These are phyloP conservation scores for Tricholaema leucomelas DNA, from an alignment of 2,113 vertebrate genomes.

Conservation along the genomic window DNA sequence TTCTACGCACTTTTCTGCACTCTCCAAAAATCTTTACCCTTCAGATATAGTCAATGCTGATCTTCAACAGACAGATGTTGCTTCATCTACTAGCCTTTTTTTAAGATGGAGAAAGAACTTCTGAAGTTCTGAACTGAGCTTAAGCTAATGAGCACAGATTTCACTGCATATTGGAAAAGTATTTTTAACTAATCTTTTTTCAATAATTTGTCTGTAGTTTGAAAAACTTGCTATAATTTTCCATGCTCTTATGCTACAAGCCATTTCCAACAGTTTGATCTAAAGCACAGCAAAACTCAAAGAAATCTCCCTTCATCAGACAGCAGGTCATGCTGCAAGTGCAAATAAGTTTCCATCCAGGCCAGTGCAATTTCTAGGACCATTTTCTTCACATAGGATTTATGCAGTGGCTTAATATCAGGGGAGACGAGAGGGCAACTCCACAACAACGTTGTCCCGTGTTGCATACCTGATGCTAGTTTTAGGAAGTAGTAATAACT, in stretches of 20 bases:
- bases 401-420: not conserved
- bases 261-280: not conserved
- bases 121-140: not conserved
- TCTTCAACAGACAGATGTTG: not conserved
- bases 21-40: not conserved
- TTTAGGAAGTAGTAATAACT: not conserved
- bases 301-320: not conserved
- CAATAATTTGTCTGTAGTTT: not conserved
- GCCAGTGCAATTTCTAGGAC: not conserved
- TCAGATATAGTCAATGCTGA: not conserved
- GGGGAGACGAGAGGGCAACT: not conserved
- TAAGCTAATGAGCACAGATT: not conserved
- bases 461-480: too few relatives aligned
- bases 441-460: not conserved
- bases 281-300: not conserved
- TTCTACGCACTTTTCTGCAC: fast-evolving
- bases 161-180: not conserved
- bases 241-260: not conserved
- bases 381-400: not conserved
- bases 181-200: not conserved
- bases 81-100: not conserved
- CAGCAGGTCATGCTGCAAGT: not conserved
- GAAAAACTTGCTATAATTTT: not conserved
- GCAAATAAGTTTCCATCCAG: not conserved
- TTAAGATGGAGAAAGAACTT: not conserved